Base-by-base conservation (phyloP, 2,888 invertebrate genomes). In the Dugesia japonica region DNA sequence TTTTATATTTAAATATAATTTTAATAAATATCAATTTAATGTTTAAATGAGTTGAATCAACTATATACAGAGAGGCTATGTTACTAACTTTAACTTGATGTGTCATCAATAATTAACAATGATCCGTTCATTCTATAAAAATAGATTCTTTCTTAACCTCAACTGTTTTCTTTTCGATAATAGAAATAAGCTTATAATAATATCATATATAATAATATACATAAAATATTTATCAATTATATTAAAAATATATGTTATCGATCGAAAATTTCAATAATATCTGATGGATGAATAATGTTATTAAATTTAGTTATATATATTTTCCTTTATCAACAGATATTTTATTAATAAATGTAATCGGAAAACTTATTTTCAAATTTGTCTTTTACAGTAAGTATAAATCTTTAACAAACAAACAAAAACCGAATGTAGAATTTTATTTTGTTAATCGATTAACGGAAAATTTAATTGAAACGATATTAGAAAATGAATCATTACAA, bases 211-310 rank as follows among this genome's bases (percentile, higher is more conserved):
- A n/a, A n/a, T n/a, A n/a, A n/a, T n/a, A n/a, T n/a, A n/a, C n/a
- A n/a, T n/a, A n/a, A n/a, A n/a, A 13, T 31, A 31, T 31, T 7
- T 31, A 31, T 31, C 31, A 31, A 31, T 31, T 31, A 31, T 31
- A 31, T 31, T 31, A 7, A n/a, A n/a, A n/a, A n/a, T 31, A 31
- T 31, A 31, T 31, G 31, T 31, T 56, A 56, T 56, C 56, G 56
- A 56, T 7, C 23, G 23, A 56, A 4, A 56, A n/a, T 20, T 56
- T 56, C 17, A 4, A 56, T 56, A 56, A 56, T 56, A 56, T 56
- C 56, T 56, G 56, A 56, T 56, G 56, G 56, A 56, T 56, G 56
- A 56, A 56, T 56, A 56, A 56, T 56, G 56, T n/a, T 56, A 56
- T 56, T 56, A 56, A 56, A 56, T 56, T 56, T n/a, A 56, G 56